A percentile compares a stretch with the other conserved stretches of the same genome.
phyloP scores from a whole-genome alignment of 2,113 vertebrate genomes.

The Macrotis lagotis region DNA sequence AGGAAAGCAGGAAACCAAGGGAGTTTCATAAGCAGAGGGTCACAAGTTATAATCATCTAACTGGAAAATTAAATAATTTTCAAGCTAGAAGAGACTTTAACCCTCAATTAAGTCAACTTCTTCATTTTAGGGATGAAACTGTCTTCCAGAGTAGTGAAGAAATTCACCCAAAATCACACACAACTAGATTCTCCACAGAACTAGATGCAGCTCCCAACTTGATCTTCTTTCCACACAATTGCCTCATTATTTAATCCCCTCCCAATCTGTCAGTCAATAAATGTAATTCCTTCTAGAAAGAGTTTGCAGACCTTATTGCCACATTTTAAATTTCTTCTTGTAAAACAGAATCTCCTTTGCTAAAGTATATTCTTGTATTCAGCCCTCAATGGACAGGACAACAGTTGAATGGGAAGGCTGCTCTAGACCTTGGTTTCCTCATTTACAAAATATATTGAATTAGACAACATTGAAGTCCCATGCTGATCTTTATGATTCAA shows the following conservation, averaged over 20 bases:
- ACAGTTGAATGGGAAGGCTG: not conserved
- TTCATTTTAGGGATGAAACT: not conserved
- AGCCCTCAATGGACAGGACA: not conserved
- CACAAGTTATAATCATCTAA: not conserved
- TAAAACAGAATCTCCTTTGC: not conserved
- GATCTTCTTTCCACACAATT: not conserved
- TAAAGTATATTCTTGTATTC: not conserved
- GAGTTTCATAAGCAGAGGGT: not conserved
- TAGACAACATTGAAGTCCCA: not conserved
- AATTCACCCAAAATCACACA: not conserved
- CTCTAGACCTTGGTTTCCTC: not conserved
- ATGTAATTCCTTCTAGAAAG: not conserved
- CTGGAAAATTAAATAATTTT: not conserved
- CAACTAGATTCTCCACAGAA: not conserved
- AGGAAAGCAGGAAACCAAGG: not conserved
- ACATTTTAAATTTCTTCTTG: not conserved
- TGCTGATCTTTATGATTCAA: not conserved
- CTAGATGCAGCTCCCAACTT: not conserved
- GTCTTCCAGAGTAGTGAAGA: not conserved
- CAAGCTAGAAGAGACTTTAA: not conserved
- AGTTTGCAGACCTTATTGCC: not conserved
- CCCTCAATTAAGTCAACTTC: not conserved
- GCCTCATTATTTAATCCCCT: not conserved
- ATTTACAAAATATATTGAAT: constrained; percentile 7
- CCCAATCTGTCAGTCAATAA: not conserved